Conservation (phyloP, 2,113 vertebrate species). For the Urocitellus parryii region DNA sequence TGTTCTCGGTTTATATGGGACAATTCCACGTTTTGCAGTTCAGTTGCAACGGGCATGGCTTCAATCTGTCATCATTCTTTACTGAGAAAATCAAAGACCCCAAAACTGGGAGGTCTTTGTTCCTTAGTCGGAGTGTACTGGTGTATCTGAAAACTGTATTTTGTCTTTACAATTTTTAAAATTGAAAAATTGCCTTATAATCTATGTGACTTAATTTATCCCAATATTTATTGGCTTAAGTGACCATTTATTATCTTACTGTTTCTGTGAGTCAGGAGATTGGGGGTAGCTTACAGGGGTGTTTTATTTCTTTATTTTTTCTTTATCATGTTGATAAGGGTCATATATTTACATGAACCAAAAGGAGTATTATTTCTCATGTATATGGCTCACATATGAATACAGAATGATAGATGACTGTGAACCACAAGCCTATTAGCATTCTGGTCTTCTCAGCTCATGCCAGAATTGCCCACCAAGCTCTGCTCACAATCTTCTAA, state of each 20-base stretch:
- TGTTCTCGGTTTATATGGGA: neutral
- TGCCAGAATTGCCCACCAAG: too few relatives aligned
- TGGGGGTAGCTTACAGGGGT: neutral
- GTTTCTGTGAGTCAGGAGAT: neutral
- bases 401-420: too few relatives aligned
- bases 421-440: too few relatives aligned
- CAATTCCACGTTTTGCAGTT: neutral
- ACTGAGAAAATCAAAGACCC: constrained; percentile 11
- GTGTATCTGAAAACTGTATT: constrained; percentile 11
- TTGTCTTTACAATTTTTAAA: constrained; percentile 38
- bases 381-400: too few relatives aligned
- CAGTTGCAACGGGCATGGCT: neutral
- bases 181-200: constrained; percentile 18
- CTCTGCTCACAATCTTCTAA: too few relatives aligned
- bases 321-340: too few relatives aligned
- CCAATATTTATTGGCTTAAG: constrained; percentile 6
- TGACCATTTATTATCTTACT: neutral
- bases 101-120: neutral
- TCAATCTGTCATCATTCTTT: neutral
- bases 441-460: too few relatives aligned
- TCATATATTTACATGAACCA: too few relatives aligned
- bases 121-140: neutral
- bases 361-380: too few relatives aligned
- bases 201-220: neutral
- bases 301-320: too few relatives aligned